Percentiles rank a stretch among this genome's conserved stretches.
These are phyloP conservation scores for Hofmannophila pseudospretella DNA, from an alignment of 2,888 invertebrate species.

Conservation along the genomic window DNA sequence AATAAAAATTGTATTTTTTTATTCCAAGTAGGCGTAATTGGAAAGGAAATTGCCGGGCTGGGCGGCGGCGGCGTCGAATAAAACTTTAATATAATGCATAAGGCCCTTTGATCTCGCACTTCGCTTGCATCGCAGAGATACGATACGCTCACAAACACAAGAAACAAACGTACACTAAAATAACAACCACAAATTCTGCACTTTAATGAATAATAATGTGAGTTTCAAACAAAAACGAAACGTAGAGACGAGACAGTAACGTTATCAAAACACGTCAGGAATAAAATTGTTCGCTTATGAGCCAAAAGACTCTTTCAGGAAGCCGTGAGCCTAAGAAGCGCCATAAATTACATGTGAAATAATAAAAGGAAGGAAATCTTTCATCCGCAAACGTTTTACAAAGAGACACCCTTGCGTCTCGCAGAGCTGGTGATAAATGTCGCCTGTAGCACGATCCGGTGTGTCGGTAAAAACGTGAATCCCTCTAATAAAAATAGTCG, in stretches of 20 bases:
- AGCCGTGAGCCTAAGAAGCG: conserved; percentile 46
- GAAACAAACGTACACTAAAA: conserved; percentile 20
- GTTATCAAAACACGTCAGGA: conserved; percentile 16
- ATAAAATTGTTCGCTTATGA: conserved; percentile 36
- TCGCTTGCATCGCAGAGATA: conserved; percentile 60
- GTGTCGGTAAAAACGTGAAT: conserved; percentile 53
- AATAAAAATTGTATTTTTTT: conserved; percentile 77
- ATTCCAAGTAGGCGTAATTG: conserved; percentile 76
- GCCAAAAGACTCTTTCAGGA: conserved; percentile 37
- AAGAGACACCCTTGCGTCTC: conserved; percentile 48
- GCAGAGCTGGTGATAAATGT: conserved; percentile 54
- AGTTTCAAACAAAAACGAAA: conserved; percentile 4
- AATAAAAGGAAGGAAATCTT: conserved; percentile 66
- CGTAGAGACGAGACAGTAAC: background rate
- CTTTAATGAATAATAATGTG: background rate
- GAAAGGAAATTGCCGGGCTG: conserved; percentile 72
- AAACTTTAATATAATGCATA: conserved; percentile 77
- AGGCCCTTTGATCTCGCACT: conserved; percentile 73
- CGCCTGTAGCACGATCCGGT: conserved; percentile 56
- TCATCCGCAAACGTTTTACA: conserved; percentile 64
- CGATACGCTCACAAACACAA: conserved; percentile 35
- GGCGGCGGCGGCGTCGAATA: conserved; percentile 61
- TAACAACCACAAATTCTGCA: conserved; percentile 7
- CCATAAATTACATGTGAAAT: conserved; percentile 70
- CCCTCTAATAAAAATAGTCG: conserved; percentile 49